Percentiles rank a stretch among this genome's conserved stretches.
Conservation (phyloP, 2,888 invertebrate species). For the Actias luna region DNA sequence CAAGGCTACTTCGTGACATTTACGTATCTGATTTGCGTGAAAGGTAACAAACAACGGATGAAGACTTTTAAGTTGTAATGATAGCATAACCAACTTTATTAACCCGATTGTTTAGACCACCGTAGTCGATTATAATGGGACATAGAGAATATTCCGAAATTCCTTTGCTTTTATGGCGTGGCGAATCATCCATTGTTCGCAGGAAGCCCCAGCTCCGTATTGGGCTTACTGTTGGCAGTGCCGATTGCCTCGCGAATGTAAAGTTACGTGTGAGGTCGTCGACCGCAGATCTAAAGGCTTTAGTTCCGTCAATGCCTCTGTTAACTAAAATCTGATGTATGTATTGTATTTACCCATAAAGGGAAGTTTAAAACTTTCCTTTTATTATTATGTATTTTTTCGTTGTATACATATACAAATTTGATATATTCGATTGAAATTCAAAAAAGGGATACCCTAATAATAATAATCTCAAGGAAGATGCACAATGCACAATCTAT, state of each 20-base stretch:
- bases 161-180: slow-evolving; percentile 20
- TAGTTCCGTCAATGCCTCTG: background rate
- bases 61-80: background rate
- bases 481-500: no score
- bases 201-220: slow-evolving; percentile 57
- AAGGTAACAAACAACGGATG: background rate
- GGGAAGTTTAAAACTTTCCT: background rate
- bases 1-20: background rate
- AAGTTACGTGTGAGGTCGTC: slow-evolving; percentile 14
- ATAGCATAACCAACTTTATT: background rate
- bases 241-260: slow-evolving; percentile 16
- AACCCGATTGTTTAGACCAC: slow-evolving; percentile 12
- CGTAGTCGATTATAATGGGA: slow-evolving; percentile 13
- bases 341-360: background rate
- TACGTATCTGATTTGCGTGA: background rate
- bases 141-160: slow-evolving; percentile 19
- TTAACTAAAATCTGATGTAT: background rate
- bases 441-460: no score
- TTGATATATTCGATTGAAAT: background rate
- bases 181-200: slow-evolving; percentile 56
- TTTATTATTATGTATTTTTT: background rate
- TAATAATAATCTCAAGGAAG: background rate
- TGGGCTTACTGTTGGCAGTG: slow-evolving; percentile 31
- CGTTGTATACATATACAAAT: background rate
- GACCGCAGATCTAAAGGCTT: slow-evolving; percentile 9